Evolutionary conservation across 2,113 vertebrate genomes (phyloP).

Genomic region (Psilopogon haemacephalus): DNA sequence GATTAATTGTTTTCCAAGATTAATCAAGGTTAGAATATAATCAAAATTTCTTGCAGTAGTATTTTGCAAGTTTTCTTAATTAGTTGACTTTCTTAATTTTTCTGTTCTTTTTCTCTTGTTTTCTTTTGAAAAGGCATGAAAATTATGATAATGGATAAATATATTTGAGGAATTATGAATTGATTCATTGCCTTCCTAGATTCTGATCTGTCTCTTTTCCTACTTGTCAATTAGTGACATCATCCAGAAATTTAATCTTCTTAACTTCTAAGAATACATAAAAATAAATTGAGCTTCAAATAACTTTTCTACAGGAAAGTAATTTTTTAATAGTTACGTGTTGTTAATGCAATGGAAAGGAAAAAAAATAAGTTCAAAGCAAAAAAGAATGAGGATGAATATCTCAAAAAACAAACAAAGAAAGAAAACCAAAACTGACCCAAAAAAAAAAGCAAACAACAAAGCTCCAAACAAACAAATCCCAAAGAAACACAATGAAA

Average conservation of each 20-base stretch:
- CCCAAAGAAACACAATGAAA: neutral
- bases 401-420: neutral
- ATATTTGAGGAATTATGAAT: neutral
- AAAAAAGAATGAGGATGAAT: no score
- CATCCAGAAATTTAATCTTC: neutral
- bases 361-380: no score
- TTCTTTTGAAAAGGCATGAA: neutral
- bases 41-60: neutral
- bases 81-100: neutral
- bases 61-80: neutral
- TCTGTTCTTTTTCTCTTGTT: neutral
- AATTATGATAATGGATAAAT: neutral
- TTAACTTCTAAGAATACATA: neutral
- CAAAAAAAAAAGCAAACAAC: neutral
- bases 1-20: neutral
- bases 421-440: neutral
- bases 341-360: neutral
- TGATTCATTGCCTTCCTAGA: neutral
- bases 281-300: neutral
- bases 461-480: no score
- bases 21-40: neutral
- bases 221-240: neutral
- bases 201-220: neutral
- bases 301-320: neutral
- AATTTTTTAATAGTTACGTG: neutral